Percentiles rank a stretch among this genome's conserved stretches.
phyloP scores from a whole-genome alignment of 1,140 invertebrate genomes.

The Listronotus bonariensis region DNA sequence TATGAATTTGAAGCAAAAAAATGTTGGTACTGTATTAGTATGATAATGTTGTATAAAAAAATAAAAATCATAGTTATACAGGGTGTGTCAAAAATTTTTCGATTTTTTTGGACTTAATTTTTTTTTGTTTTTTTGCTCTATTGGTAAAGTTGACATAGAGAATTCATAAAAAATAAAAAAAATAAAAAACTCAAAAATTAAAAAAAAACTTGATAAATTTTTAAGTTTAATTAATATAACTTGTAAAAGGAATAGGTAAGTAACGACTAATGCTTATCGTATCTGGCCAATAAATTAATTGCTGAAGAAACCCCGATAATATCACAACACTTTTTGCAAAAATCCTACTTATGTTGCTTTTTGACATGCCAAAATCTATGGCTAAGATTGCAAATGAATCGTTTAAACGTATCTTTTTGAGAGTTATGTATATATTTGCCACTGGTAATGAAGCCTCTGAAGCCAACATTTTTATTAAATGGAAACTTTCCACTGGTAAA shows the following conservation, averaged over 20 bases:
- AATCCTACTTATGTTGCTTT: conserved; percentile 1
- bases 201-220: too few species aligned
- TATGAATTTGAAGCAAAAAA: too few species aligned
- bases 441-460: neutral
- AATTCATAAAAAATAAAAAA: too few species aligned
- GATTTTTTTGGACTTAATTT: too few species aligned
- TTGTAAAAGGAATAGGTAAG: conserved; percentile 7
- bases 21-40: too few species aligned
- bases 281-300: conserved; percentile 4
- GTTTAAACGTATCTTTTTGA: neutral
- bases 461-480: conserved; percentile 5
- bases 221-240: too few species aligned
- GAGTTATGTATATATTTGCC: neutral
- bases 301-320: neutral
- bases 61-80: too few species aligned
- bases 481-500: conserved; percentile 1
- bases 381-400: conserved; percentile 3
- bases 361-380: neutral
- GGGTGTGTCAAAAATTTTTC: too few species aligned
- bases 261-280: neutral
- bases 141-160: too few species aligned
- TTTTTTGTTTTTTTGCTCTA: too few species aligned
- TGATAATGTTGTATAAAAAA: too few species aligned
- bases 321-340: conserved; percentile 4
- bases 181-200: too few species aligned